Evolutionary conservation across 2,797 vertebrate genomes (phyloP).

Genomic region (Labroides dimidiatus): DNA sequence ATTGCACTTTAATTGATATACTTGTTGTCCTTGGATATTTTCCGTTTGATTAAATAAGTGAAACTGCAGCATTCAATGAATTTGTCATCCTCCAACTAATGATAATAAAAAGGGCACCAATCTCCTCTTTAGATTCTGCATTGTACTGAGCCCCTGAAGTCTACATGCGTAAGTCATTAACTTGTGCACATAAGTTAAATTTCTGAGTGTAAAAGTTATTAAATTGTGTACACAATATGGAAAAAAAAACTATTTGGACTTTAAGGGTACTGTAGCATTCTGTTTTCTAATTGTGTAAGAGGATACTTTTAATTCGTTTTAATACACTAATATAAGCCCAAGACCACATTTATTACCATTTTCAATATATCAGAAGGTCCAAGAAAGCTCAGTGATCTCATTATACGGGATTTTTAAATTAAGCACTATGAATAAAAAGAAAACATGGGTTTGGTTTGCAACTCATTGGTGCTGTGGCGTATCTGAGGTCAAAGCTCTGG

Average conservation of each 20-base stretch:
- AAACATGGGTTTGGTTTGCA: slow-evolving; percentile 31
- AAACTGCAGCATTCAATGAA: slow-evolving; percentile 66
- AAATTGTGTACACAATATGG: no score
- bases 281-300: slow-evolving; percentile 2
- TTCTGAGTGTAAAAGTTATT: no score
- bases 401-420: slow-evolving; percentile 22
- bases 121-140: slow-evolving; percentile 12
- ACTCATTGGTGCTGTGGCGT: slow-evolving; percentile 34
- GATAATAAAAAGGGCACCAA: slow-evolving; percentile 3
- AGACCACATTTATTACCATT: slow-evolving; percentile 23
- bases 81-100: slow-evolving; percentile 36
- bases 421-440: slow-evolving; percentile 12
- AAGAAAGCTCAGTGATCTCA: not conserved
- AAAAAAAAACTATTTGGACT: no score
- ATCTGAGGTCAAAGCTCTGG: slow-evolving; percentile 46
- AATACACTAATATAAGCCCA: not conserved
- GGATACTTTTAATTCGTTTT: not conserved
- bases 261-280: no score
- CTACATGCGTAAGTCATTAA: no score
- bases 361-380: slow-evolving; percentile 10
- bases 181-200: no score
- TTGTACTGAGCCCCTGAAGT: not conserved
- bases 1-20: slow-evolving; percentile 82
- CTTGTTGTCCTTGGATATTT: slow-evolving; percentile 62
- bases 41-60: slow-evolving; percentile 60